phyloP scores from a whole-genome alignment of 92 coral and sea anemone genomes.

The Montipora capitata region DNA sequence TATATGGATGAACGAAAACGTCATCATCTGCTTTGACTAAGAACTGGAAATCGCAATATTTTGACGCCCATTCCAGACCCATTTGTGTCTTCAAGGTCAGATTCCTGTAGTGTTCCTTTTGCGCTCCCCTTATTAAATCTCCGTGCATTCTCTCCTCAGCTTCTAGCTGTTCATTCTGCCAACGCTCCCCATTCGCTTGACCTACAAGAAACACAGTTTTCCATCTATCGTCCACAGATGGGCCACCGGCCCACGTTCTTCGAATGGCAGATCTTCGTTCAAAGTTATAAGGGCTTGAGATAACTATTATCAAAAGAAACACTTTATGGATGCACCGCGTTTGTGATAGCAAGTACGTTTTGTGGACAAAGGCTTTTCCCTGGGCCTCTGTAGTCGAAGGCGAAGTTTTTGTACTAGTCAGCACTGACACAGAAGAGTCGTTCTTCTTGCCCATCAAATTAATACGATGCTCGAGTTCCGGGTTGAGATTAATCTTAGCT shows the following conservation, averaged over 20 bases:
- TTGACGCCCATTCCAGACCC: constrained; percentile 82
- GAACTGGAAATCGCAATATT: constrained; percentile 62
- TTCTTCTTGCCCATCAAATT: too few species aligned
- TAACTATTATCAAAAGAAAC: constrained; percentile 56
- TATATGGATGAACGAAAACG: constrained; percentile 59
- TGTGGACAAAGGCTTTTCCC: neutral
- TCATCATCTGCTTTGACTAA: constrained; percentile 76
- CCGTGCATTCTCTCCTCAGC: constrained; percentile 46
- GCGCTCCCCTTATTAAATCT: constrained; percentile 50
- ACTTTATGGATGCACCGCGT: neutral
- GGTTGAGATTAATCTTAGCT: too few species aligned
- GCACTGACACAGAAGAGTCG: too few species aligned
- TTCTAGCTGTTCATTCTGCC: constrained; percentile 16
- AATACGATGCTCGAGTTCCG: too few species aligned
- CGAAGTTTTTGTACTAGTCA: too few species aligned
- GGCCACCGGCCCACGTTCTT: constrained; percentile 45
- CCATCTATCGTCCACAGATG: constrained; percentile 33
- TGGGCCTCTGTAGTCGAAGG: too few species aligned
- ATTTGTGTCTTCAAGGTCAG: constrained; percentile 70
- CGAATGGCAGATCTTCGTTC: constrained; percentile 64
- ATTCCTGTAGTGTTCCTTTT: constrained; percentile 63
- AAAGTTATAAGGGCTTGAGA: constrained; percentile 50
- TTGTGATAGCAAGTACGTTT: neutral
- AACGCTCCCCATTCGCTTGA: neutral
- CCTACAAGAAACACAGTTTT: constrained; percentile 60